Base-by-base conservation (phyloP, 2,797 vertebrate genomes). In the Bradypodion ventrale region DNA sequence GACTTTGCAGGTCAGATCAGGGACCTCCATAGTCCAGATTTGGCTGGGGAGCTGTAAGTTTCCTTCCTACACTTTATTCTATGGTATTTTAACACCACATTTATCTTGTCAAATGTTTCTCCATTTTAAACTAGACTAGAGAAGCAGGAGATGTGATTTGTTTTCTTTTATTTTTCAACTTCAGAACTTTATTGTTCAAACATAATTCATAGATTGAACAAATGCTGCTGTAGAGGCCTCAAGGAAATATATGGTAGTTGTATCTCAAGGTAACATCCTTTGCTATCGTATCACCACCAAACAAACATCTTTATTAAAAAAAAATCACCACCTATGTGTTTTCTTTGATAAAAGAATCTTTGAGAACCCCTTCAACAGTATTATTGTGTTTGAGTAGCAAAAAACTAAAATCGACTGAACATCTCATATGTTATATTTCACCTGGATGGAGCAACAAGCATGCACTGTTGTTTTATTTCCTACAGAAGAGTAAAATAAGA, bases 301-400 rank as follows among this genome's bases (percentile, higher is more conserved):
- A n/a, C n/a, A n/a, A n/a, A n/a, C n/a, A n/a, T n/a, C n/a, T n/a
- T n/a, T n/a, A n/a, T n/a, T n/a, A n/a, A n/a, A n/a, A n/a, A n/a
- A n/a, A n/a, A n/a, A 88, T 92, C 78, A 89, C 78, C 83, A 90
- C 83, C 6, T 9, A 83, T 86, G 27, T 80, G 81, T 90, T 91
- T 13, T 84, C n/a, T 49, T 63, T 88, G 42, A 90, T 89, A 92
- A 90, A 73, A 3, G 0, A 0, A 12, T 82, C 56, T 63, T 87
- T 79, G 13, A 88, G 46, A 52, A 88, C 0, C 85, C 37, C 73
- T 87, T 73, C 75, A 87, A 12, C 6, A 59, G 78, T 91, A 81
- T 82, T 76, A 87, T 85, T 83, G 49, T 83, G 4, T 87, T 89
- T 90, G 74, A 29, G 49, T 87, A 88, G 10, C 29, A 89, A 59